A percentile compares a stretch with the other conserved stretches of the same genome.
Conservation (phyloP, 2,888 invertebrate genomes). For the Tetheella fluctuosa region DNA sequence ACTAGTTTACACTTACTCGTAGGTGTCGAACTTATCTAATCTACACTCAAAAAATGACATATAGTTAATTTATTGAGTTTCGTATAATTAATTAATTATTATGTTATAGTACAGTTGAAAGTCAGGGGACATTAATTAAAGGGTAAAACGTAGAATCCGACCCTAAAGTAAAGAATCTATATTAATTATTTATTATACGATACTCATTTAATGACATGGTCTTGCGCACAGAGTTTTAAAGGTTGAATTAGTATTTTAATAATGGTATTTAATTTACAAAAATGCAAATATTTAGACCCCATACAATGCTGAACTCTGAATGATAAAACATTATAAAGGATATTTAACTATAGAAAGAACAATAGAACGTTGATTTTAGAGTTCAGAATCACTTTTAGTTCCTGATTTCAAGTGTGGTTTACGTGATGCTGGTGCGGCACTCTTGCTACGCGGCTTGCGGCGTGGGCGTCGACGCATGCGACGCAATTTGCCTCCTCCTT, state of each 20-base stretch:
- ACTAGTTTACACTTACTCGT: slow-evolving; percentile 23
- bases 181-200: neutral
- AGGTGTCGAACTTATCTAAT: neutral
- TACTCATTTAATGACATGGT: neutral
- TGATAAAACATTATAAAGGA: slow-evolving; percentile 7
- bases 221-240: neutral
- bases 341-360: slow-evolving; percentile 20
- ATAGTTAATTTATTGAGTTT: neutral
- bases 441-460: slow-evolving; percentile 72
- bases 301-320: neutral
- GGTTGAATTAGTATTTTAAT: neutral
- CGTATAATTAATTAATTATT: neutral
- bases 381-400: slow-evolving; percentile 77
- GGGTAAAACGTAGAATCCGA: neutral
- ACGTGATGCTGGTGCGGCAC: slow-evolving; percentile 64
- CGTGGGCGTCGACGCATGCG: slow-evolving; percentile 60
- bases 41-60: slow-evolving; percentile 12
- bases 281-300: neutral
- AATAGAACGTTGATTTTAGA: slow-evolving; percentile 41
- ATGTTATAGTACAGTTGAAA: neutral
- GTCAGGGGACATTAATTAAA: neutral
- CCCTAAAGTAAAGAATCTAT: neutral
- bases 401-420: slow-evolving; percentile 64
- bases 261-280: neutral
- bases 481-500: slow-evolving; percentile 53